Conservation (phyloP, 37 sponge, comb jelly and placozoan genomes). For the Cliona cf. orientalis region DNA sequence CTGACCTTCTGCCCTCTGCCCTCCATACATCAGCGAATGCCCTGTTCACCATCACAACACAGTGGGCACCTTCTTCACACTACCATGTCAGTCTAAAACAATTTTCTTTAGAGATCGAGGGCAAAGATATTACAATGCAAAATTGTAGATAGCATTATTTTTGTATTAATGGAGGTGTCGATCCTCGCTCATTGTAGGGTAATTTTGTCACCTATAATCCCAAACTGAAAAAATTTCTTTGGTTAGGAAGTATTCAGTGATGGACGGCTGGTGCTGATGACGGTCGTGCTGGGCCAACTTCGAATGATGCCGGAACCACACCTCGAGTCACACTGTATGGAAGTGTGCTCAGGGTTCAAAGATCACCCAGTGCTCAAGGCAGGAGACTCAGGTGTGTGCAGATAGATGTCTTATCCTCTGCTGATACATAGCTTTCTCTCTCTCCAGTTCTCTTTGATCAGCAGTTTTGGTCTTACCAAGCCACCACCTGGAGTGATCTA, state of each 20-base stretch:
- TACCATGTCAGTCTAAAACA: no score
- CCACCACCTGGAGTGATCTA: background rate
- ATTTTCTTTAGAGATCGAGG: no score
- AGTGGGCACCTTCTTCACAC: conserved; percentile 6
- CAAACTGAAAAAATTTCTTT: background rate
- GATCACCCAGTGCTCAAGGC: conserved; percentile 1
- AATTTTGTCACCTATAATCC: background rate
- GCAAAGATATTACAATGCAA: no score
- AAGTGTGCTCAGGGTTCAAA: background rate
- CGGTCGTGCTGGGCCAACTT: background rate
- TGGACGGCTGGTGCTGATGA: background rate
- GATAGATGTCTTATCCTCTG: background rate
- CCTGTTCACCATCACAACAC: conserved; percentile 1
- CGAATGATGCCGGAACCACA: background rate
- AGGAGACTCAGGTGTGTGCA: conserved; percentile 5
- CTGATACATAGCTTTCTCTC: background rate
- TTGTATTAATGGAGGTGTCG: background rate
- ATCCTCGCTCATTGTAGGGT: background rate
- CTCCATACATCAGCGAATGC: background rate
- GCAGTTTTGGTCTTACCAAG: conserved; percentile 2
- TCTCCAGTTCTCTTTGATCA: conserved; percentile 24
- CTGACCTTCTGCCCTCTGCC: background rate
- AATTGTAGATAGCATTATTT: background rate
- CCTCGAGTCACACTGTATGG: background rate
- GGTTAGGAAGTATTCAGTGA: background rate